Evolutionary conservation across 2,113 vertebrate genomes (phyloP).

Genomic region (Orthonyx spaldingii): DNA sequence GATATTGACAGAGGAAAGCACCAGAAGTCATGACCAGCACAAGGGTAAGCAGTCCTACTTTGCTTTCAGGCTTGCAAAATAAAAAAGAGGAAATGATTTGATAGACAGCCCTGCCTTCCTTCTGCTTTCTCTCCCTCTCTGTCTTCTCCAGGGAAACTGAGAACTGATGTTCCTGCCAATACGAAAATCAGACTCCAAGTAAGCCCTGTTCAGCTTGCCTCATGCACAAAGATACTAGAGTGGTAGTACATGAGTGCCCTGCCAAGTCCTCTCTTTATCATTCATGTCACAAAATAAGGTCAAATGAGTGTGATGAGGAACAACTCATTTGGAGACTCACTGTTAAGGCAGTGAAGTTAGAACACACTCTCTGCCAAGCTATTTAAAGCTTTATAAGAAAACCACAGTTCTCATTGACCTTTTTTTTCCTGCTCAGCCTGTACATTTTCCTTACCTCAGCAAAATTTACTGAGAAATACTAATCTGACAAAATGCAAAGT

Average conservation of each 20-base stretch:
- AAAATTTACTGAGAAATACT: background rate
- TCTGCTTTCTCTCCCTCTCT: background rate
- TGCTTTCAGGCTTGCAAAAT: background rate
- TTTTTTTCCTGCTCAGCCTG: background rate
- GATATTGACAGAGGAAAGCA: background rate
- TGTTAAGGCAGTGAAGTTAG: background rate
- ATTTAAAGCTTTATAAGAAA: background rate
- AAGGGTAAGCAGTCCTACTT: background rate
- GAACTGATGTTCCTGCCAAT: background rate
- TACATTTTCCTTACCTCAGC: background rate
- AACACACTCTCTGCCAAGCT: background rate
- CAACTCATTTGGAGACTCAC: background rate
- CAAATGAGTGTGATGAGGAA: background rate
- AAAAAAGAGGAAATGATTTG: background rate
- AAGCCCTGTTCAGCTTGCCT: background rate
- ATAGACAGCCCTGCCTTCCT: background rate
- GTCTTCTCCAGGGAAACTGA: background rate
- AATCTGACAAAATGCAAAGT: background rate
- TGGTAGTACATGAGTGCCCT: background rate
- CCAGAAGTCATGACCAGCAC: background rate
- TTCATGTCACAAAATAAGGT: background rate
- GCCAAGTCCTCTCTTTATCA: background rate
- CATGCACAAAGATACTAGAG: background rate
- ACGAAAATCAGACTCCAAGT: background rate
- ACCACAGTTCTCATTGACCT: rapidly evolving